Base-by-base conservation (phyloP, 2,888 invertebrate species). In the Philereme vetulata region DNA sequence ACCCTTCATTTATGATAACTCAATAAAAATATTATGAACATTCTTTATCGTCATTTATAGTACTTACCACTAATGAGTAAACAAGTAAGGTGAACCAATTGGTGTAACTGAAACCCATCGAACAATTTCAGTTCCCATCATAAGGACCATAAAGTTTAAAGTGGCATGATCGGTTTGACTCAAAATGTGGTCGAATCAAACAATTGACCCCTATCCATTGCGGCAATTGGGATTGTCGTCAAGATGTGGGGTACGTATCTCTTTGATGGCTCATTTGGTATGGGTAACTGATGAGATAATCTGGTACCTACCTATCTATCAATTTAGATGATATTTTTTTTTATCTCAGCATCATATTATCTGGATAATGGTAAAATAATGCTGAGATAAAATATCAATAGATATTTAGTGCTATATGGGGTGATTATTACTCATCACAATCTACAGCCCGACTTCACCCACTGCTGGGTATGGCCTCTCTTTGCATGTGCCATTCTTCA, bases 121-220 rank as follows among this genome's bases (percentile, higher is more conserved):
- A 8, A 8, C 51, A 32, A 66, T 42, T 40, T 21, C 46, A 40
- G 51, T 9, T 46, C 32, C 47, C 62, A 61, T 46, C 0, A 2
- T 21, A n/a, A 36, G 42, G 42, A 4, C 3, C 3, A 32, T 60
- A 66, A 40, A 55, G 63, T 50, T 55, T 58, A 49, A 21, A 35
- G 10, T 60, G n/a, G 36, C 3, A 3, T 61, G 40, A 52, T 45
- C 21, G 48, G 34, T 60, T 6, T 11, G 32, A 53, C 57, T 61
- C 65, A 61, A 60, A 67, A 64, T 66, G 64, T 68, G 60, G 66
- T 65, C 49, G 71, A 65, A 72, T 76, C 74, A 70, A 72, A 83
- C 85, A 85, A 85, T 85, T 85, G 82, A 81, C 83, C 84, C 82
- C 74, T 77, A 84, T 80, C 76, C 71, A 77, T 82, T 80, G 73